These are phyloP conservation scores for Oscheius sp. DNA, from an alignment of 2,888 invertebrate species.

Conservation along the genomic window DNA sequence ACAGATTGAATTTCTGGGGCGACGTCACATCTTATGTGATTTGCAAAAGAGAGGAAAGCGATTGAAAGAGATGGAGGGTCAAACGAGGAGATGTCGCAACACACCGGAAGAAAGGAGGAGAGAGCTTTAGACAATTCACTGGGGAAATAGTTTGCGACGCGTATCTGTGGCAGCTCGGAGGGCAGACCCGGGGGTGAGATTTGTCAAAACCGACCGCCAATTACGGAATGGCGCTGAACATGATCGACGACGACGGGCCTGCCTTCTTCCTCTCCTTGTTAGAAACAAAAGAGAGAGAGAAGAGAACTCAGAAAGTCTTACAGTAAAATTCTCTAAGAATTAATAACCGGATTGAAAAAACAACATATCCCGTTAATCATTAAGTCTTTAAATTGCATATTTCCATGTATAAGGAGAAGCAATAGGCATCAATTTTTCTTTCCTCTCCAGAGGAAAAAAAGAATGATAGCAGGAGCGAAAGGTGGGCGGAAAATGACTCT, in stretches of 20 bases:
- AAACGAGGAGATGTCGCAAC: neutral
- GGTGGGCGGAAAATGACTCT: too few relatives aligned
- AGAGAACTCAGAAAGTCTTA: too few relatives aligned
- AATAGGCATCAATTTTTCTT: too few relatives aligned
- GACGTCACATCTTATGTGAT: constrained; percentile 26
- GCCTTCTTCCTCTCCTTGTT: too few relatives aligned
- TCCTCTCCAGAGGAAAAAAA: too few relatives aligned
- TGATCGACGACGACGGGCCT: constrained; percentile 19
- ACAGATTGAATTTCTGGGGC: constrained; percentile 28
- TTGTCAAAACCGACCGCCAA: constrained; percentile 27
- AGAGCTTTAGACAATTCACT: neutral
- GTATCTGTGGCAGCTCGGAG: constrained; percentile 17
- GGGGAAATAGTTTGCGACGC: constrained; percentile 15
- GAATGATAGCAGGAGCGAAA: too few relatives aligned
- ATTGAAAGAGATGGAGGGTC: neutral
- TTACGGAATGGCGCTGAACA: constrained; percentile 24
- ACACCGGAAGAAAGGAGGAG: neutral
- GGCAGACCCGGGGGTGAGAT: constrained; percentile 21
- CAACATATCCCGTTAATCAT: too few relatives aligned
- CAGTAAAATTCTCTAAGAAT: too few relatives aligned
- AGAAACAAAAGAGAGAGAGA: too few relatives aligned
- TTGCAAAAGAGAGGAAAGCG: constrained; percentile 13
- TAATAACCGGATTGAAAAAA: too few relatives aligned
- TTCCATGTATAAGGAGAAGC: too few relatives aligned
- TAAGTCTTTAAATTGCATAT: too few relatives aligned